Conservation (phyloP, 2,797 vertebrate genomes). For the Remorina albescens region DNA sequence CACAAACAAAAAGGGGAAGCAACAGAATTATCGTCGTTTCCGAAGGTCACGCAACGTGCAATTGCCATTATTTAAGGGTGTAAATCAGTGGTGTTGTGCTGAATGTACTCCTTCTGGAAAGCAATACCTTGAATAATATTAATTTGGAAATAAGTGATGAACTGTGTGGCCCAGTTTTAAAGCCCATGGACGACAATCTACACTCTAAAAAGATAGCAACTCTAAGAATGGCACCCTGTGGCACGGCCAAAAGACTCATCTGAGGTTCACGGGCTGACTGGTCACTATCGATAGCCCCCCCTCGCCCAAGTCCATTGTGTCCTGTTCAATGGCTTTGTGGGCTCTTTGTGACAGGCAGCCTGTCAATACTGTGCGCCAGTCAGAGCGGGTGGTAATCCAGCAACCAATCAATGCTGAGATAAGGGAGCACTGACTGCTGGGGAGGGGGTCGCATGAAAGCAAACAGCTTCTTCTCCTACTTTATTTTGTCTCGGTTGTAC, state of each 20-base stretch:
- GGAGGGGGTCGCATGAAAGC: conserved; percentile 5
- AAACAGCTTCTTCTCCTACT: conserved; percentile 31
- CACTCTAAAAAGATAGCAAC: conserved; percentile 3
- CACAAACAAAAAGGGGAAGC: conserved; percentile 6
- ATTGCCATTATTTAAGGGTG: conserved; percentile 37
- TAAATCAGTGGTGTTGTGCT: conserved; percentile 32
- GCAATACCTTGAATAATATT: conserved; percentile 38
- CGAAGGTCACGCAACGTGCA: conserved; percentile 38
- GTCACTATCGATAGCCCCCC: conserved; percentile 48
- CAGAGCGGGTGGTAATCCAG: conserved; percentile 70
- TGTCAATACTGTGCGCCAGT: conserved; percentile 66
- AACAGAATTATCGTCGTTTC: conserved; percentile 47
- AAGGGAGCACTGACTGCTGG: conserved; percentile 48
- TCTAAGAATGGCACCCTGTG: conserved; percentile 6
- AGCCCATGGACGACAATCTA: neutral
- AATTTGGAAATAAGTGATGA: conserved; percentile 40
- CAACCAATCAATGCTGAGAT: conserved; percentile 73
- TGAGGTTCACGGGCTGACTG: conserved; percentile 48
- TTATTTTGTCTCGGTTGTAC: neutral
- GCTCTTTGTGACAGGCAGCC: conserved; percentile 61
- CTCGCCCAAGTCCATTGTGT: conserved; percentile 30
- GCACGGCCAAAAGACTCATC: conserved; percentile 36
- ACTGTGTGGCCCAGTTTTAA: conserved; percentile 9
- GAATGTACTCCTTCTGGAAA: conserved; percentile 32
- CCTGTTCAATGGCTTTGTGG: conserved; percentile 53